Conservation (phyloP, 2,888 invertebrate species). For the Scaptodrosophila latifasciaeformis region DNA sequence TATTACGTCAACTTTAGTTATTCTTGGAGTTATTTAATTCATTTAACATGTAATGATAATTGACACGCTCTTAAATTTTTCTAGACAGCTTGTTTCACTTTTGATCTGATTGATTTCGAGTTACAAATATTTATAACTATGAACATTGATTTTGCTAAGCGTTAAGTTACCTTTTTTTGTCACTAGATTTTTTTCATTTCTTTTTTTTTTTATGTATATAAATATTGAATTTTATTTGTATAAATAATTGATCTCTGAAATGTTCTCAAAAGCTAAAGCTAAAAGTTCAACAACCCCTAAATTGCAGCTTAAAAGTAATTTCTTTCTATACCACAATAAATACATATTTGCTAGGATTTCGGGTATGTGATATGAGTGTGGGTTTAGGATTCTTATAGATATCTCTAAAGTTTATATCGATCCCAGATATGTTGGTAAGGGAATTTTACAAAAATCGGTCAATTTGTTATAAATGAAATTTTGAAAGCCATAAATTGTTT, state of each 20-base stretch:
- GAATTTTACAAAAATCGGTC: too few species aligned
- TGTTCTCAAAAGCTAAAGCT: slow-evolving; percentile 55
- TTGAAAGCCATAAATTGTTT: slow-evolving; percentile 57
- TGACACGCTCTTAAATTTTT: slow-evolving; percentile 45
- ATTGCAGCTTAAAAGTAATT: slow-evolving; percentile 66
- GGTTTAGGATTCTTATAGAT: slow-evolving; percentile 40
- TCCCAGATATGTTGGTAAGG: too few species aligned
- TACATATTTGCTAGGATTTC: not conserved
- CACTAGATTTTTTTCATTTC: slow-evolving; percentile 30
- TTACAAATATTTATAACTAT: slow-evolving; percentile 29
- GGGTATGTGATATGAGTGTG: slow-evolving; percentile 45
- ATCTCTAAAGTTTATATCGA: too few species aligned
- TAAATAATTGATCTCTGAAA: slow-evolving; percentile 23
- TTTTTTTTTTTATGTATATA: slow-evolving; percentile 21
- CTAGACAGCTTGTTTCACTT: too few species aligned
- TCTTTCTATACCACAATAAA: slow-evolving; percentile 6
- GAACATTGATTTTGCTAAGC: slow-evolving; percentile 42
- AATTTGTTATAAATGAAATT: too few species aligned
- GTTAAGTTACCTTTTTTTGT: too few species aligned
- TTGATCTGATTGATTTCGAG: slow-evolving; percentile 27
- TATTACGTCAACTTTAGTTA: slow-evolving; percentile 9
- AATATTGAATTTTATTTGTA: slow-evolving; percentile 39
- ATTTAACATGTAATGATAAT: slow-evolving; percentile 35
- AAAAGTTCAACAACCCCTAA: slow-evolving; percentile 63
- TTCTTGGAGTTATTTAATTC: slow-evolving; percentile 18